phyloP scores from a whole-genome alignment of 2,888 invertebrate species.

The Caenorhabditis sp. region DNA sequence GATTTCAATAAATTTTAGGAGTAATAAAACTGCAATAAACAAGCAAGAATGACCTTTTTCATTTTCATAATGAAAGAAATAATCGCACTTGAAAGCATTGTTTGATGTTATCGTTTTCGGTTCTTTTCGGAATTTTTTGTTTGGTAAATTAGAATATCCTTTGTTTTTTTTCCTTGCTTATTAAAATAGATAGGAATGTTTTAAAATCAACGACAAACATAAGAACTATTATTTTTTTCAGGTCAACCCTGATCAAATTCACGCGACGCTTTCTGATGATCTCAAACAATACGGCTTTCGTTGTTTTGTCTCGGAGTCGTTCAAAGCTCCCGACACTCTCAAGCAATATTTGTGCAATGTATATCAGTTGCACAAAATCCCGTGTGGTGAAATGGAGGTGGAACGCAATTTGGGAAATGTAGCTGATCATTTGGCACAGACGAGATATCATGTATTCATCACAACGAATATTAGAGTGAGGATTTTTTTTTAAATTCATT shows the following conservation, averaged over 20 bases:
- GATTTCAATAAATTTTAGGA: too few relatives aligned
- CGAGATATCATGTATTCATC: constrained; percentile 10
- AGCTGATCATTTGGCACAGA: background rate
- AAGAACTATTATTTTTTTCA: constrained; percentile 1
- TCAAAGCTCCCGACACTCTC: constrained; percentile 42
- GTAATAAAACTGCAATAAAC: too few relatives aligned
- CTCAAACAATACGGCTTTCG: constrained; percentile 49
- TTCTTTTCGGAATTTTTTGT: too few relatives aligned
- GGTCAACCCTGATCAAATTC: constrained; percentile 6
- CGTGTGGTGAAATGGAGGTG: constrained; percentile 38
- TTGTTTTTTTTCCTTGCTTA: too few relatives aligned
- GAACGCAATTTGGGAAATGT: constrained; percentile 29
- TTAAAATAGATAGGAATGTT: too few relatives aligned
- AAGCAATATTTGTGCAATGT: constrained; percentile 44
- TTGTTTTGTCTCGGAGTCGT: constrained; percentile 39
- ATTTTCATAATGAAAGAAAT: background rate
- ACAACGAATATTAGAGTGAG: constrained; percentile 17
- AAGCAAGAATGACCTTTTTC: too few relatives aligned
- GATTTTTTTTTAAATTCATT: background rate
- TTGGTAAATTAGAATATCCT: too few relatives aligned
- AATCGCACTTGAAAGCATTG: background rate
- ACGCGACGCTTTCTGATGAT: constrained; percentile 12
- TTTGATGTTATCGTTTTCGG: too few relatives aligned
- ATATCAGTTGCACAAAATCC: constrained; percentile 25
- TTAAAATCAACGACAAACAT: too few relatives aligned